Evolutionary conservation across 2,113 vertebrate species (phyloP), one percentile per base, ranked within the genome.

Genomic region (Paedocypris sp.): DNA sequence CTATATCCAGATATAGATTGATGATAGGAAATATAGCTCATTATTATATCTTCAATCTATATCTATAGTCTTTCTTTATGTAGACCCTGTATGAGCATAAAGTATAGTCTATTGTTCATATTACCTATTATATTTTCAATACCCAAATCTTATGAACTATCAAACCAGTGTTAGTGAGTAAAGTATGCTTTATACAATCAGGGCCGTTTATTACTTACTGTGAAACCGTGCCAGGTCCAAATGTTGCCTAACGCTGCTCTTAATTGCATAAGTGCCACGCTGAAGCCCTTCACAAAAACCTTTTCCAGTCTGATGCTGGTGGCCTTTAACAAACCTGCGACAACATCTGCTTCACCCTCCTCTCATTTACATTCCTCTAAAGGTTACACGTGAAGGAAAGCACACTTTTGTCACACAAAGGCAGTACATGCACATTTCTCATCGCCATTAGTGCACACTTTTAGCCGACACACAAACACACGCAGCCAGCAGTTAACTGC

Each of bases 121-220:
- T n/a, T n/a, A n/a, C n/a, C n/a, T n/a, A n/a, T n/a, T n/a, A n/a
- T n/a, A n/a, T n/a, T n/a, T n/a, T n/a, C n/a, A n/a, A n/a, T n/a
- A n/a, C n/a, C n/a, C n/a, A n/a, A n/a, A n/a, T n/a, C n/a, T n/a
- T n/a, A n/a, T n/a, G n/a, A n/a, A n/a, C n/a, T n/a, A n/a, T n/a
- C n/a, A n/a, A n/a, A n/a, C n/a, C n/a, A n/a, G n/a, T n/a, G n/a
- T n/a, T n/a, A n/a, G n/a, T n/a, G n/a, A n/a, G n/a, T n/a, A n/a
- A n/a, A n/a, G n/a, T n/a, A n/a, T n/a, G n/a, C n/a, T n/a, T n/a
- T n/a, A n/a, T n/a, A n/a, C n/a, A n/a, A n/a, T n/a, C n/a, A n/a
- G n/a, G n/a, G n/a, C 72, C 68, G 67, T 78, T 84, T 81, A 85
- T 85, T 75, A 77, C 71, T 74, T 81, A 77, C n/a, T n/a, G n/a